Evolutionary conservation across 1,140 invertebrate genomes (phyloP).

Genomic region (Zophobas atratus): DNA sequence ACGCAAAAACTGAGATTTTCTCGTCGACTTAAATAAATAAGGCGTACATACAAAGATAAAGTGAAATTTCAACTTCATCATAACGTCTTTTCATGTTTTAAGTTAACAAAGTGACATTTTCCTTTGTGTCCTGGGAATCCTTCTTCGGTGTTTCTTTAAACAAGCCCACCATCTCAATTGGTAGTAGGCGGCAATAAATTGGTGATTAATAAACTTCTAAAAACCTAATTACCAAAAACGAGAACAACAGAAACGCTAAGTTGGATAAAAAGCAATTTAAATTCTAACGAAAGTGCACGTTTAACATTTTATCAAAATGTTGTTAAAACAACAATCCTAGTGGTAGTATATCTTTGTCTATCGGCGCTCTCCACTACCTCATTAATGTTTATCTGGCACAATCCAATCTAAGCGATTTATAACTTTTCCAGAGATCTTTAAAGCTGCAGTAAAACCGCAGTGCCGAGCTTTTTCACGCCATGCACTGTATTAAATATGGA

Average conservation of each 20-base stretch:
- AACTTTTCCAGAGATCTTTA: conserved; percentile 29
- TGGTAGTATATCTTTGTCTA: not conserved
- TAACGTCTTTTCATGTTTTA: conserved; percentile 26
- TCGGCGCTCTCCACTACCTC: not conserved
- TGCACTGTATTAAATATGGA: conserved; percentile 14
- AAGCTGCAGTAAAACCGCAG: conserved; percentile 7
- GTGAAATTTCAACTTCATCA: conserved; percentile 10
- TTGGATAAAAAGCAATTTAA: conserved; percentile 24
- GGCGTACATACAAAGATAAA: not conserved
- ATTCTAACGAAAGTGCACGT: conserved; percentile 4
- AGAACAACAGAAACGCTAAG: conserved; percentile 15
- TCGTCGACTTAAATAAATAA: conserved; percentile 17
- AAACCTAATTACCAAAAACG: conserved; percentile 29
- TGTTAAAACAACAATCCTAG: not conserved
- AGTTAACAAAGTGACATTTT: conserved; percentile 27
- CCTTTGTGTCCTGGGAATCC: not conserved
- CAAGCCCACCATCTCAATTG: conserved; percentile 2
- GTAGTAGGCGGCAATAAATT: conserved; percentile 28
- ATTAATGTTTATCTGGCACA: conserved; percentile 26
- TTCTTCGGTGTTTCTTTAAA: not conserved
- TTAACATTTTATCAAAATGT: conserved; percentile 25
- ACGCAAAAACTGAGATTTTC: not conserved
- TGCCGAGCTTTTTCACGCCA: conserved; percentile 18
- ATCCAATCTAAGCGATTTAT: conserved; percentile 4
- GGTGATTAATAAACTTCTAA: conserved; percentile 24